These are phyloP conservation scores for Cygnus olor DNA, from an alignment of 2,797 vertebrate species.

Conservation along the genomic window DNA sequence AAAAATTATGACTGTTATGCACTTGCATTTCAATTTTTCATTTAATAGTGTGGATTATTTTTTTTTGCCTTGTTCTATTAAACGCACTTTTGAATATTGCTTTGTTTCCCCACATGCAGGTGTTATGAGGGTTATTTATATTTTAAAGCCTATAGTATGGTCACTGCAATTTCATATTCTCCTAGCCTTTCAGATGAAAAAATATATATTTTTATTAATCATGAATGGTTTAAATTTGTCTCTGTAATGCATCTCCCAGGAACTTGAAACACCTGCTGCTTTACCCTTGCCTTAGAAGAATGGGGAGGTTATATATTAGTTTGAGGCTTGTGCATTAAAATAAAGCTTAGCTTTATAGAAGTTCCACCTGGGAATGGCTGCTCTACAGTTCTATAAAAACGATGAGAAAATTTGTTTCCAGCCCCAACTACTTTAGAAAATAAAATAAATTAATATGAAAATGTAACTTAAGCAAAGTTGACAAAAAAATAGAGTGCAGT, in stretches of 20 bases:
- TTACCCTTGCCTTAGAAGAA: conserved; percentile 50
- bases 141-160: conserved; percentile 22
- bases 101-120: conserved; percentile 1
- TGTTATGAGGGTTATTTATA: conserved; percentile 48
- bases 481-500: not conserved
- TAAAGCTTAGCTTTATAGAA: conserved; percentile 57
- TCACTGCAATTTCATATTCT: conserved; percentile 55
- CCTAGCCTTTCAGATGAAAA: not conserved
- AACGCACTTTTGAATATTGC: conserved; percentile 51
- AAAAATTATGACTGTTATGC: conserved; percentile 39
- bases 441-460: conserved; percentile 37
- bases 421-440: not conserved
- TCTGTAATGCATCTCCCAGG: conserved; percentile 64
- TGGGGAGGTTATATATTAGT: conserved; percentile 17
- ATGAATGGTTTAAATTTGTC: conserved; percentile 53
- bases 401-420: conserved; percentile 16
- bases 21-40: conserved; percentile 38
- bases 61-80: conserved; percentile 21
- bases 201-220: not conserved
- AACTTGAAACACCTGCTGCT: conserved; percentile 69
- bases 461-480: conserved; percentile 31
- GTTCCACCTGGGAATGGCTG: conserved; percentile 30
- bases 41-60: conserved; percentile 8
- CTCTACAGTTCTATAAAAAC: conserved; percentile 29
- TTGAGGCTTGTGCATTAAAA: conserved; percentile 41